Evolutionary conservation across 2,113 vertebrate species (phyloP), one percentile per base, ranked within the genome.

Genomic region (Antigone vipio): DNA sequence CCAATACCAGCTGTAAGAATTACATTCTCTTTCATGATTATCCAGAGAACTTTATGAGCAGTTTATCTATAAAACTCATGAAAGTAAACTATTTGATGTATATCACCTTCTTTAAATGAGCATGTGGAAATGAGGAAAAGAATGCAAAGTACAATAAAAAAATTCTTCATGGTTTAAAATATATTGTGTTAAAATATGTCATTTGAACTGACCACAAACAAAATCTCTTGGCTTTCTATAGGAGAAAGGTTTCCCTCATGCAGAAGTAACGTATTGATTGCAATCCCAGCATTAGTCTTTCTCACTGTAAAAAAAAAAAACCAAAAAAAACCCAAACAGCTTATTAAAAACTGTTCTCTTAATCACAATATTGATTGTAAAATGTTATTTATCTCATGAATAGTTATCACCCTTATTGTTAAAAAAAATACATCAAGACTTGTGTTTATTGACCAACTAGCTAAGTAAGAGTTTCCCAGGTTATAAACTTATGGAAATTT

Each of bases 301-400:
- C 42, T 89, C 45, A 38, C 2, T 40, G 52, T 66, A 78, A 81
- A 85, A 88, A 95, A 91, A 88, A 16, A 47, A 73, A 62, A 35
- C 9, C 9, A 35, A 38, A 38, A 38, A 38, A 38, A 38, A 38
- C n/a, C n/a, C n/a, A 88, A 16, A 47, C 56, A 89, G 40, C 11
- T 82, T 92, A 80, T 55, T 83, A 88, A 90, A 83, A 74, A 38
- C 8, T 88, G 18, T 5, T 80, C 12, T 50, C 14, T 50, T 73
- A 77, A 85, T 72, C 86, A 58, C 11, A 73, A 11, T 45, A 34
- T 78, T 87, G 71, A 74, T 78, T 50, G 32, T 68, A 88, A 95
- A 97, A 95, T 97, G 58, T 92, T 92, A 95, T 96, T 96, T 94
- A 85, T 32, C 19, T 58, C 71, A 92, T 62, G 18, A 95, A 76